Evolutionary conservation across 2,888 invertebrate species (phyloP).

Genomic region (Periphyllus acericola): DNA sequence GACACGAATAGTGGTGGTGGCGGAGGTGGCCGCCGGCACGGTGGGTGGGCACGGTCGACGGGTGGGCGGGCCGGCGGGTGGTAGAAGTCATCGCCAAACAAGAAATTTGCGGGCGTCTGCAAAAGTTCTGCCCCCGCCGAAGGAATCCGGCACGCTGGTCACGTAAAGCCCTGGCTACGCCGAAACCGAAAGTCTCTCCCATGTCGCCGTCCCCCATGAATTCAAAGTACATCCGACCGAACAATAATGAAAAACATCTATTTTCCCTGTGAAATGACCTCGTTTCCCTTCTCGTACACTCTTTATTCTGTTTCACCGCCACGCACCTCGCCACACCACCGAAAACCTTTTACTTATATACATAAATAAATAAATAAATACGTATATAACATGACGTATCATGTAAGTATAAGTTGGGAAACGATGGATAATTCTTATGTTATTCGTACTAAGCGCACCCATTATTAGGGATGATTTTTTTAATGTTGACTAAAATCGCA

Average conservation of each 20-base stretch:
- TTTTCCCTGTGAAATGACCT: constrained; percentile 54
- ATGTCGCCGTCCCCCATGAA: constrained; percentile 39
- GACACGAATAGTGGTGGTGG: neutral
- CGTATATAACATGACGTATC: too few species aligned
- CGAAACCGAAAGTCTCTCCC: constrained; percentile 49
- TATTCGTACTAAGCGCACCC: too few species aligned
- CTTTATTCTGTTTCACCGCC: neutral
- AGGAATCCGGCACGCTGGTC: constrained; percentile 59
- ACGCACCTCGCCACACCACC: too few species aligned
- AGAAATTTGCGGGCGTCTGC: constrained; percentile 60
- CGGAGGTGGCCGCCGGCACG: neutral
- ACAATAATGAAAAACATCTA: constrained; percentile 58
- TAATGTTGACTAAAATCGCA: too few species aligned
- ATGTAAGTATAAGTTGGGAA: too few species aligned
- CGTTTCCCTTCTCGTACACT: constrained; percentile 8
- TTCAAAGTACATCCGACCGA: constrained; percentile 52
- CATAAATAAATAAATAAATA: too few species aligned
- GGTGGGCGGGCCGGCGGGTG: neutral
- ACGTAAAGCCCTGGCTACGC: constrained; percentile 42
- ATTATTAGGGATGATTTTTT: too few species aligned
- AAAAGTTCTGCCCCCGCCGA: constrained; percentile 40
- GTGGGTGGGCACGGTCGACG: neutral
- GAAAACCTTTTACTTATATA: too few species aligned
- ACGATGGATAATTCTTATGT: too few species aligned
- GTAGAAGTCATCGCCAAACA: constrained; percentile 24